A percentile compares a stretch with the other conserved stretches of the same genome.
phyloP scores from a whole-genome alignment of 2,888 invertebrate species.

The Andricus curvator region DNA sequence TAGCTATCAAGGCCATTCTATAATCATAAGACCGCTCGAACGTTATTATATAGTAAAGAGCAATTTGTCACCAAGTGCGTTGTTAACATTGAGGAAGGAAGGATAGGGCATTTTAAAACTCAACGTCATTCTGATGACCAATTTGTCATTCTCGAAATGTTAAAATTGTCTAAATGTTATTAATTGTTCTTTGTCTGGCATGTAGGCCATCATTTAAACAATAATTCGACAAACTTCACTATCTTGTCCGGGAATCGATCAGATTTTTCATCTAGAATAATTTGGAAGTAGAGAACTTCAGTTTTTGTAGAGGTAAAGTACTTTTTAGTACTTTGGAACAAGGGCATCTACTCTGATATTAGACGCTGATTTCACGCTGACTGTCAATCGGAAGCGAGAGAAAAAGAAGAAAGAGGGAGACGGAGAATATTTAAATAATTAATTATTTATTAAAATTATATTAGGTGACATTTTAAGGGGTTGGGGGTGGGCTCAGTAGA shows the following conservation, averaged over 20 bases:
- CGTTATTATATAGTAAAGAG: not conserved
- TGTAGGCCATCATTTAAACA: too few relatives aligned
- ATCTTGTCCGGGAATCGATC: not conserved
- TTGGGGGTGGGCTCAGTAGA: too few relatives aligned
- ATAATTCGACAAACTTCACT: not conserved
- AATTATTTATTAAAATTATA: too few relatives aligned
- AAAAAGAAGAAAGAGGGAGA: too few relatives aligned
- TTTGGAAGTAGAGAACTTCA: not conserved
- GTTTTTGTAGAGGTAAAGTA: not conserved
- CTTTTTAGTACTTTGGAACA: too few relatives aligned
- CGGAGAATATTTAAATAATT: too few relatives aligned
- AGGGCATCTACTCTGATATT: too few relatives aligned
- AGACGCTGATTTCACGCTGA: too few relatives aligned
- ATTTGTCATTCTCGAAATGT: not conserved
- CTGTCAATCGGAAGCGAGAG: too few relatives aligned
- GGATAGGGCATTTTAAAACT: not conserved
- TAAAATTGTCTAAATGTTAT: not conserved
- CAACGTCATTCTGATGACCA: not conserved
- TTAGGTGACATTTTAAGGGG: too few relatives aligned
- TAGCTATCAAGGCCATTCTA: not conserved
- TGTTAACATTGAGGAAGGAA: not conserved
- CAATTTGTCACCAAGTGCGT: constrained; percentile 2
- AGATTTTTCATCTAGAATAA: not conserved
- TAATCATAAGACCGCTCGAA: not conserved
- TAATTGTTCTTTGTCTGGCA: too few relatives aligned